Percentiles rank a stretch among this genome's conserved stretches.
phyloP scores from a whole-genome alignment of 1,140 invertebrate species.

The Magallana gigas region DNA sequence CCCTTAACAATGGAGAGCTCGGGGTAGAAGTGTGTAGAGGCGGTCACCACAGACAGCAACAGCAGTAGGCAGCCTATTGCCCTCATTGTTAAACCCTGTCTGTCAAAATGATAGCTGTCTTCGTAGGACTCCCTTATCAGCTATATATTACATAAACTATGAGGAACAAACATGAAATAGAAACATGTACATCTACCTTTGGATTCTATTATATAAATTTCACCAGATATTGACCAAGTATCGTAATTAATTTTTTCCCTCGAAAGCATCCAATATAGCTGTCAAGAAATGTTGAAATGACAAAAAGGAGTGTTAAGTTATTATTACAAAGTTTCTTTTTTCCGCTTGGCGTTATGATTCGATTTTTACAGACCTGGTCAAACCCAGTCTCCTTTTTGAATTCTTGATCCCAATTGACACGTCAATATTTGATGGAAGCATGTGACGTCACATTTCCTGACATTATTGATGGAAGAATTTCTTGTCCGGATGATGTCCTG shows the following conservation, averaged over 20 bases:
- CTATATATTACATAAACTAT: not conserved
- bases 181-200: constrained; percentile 58
- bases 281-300: not conserved
- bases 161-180: not conserved
- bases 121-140: not conserved
- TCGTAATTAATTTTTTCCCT: constrained; percentile 68
- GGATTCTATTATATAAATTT: constrained; percentile 79
- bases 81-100: not conserved
- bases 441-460: constrained; percentile 48
- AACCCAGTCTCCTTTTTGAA: constrained; percentile 85
- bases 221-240: constrained; percentile 78
- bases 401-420: constrained; percentile 50
- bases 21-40: not conserved
- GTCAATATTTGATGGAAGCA: constrained; percentile 48
- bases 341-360: too few relatives aligned
- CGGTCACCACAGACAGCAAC: not conserved
- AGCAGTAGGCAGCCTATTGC: not conserved
- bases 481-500: not conserved
- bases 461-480: constrained; percentile 56
- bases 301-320: not conserved
- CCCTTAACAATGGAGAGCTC: not conserved
- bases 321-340: too few relatives aligned
- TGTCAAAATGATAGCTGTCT: not conserved
- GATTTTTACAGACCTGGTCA: constrained; percentile 83
- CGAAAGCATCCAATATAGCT: constrained; percentile 78